Conservation (phyloP, 2,888 invertebrate genomes). For the Drosophila sordidapex region DNA sequence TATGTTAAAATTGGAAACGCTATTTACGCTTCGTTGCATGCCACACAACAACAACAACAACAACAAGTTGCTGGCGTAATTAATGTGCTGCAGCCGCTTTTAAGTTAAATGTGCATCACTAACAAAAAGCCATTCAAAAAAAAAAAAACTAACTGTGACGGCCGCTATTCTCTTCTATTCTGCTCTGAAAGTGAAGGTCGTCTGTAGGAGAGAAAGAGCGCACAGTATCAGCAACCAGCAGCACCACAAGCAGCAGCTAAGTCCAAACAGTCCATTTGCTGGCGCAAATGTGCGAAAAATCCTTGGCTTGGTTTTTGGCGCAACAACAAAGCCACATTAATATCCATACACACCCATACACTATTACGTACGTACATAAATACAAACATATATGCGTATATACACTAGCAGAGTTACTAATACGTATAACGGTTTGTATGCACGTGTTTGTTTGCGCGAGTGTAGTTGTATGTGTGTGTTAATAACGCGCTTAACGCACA, state of each 20-base stretch:
- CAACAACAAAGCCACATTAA: conserved; percentile 71
- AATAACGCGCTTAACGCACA: conserved; percentile 72
- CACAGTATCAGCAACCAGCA: conserved; percentile 44
- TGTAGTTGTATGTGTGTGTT: conserved; percentile 24
- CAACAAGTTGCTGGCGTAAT: conserved; percentile 64
- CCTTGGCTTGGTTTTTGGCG: conserved; percentile 78
- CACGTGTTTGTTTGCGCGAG: conserved; percentile 27
- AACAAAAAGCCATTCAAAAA: conserved; percentile 51
- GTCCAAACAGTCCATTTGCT: conserved; percentile 63
- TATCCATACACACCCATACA: conserved; percentile 17
- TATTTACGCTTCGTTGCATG: conserved; percentile 36
- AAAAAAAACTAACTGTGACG: conserved; percentile 47
- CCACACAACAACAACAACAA: conserved; percentile 25
- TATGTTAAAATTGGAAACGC: conserved; percentile 38
- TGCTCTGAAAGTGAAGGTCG: conserved; percentile 74
- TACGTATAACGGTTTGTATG: conserved; percentile 23
- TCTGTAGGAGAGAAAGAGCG: conserved; percentile 74
- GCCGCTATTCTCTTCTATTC: conserved; percentile 31
- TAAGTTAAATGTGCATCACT: conserved; percentile 41
- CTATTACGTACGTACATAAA: conserved; percentile 17
- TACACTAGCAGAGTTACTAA: conserved; percentile 24
- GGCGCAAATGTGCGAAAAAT: conserved; percentile 74
- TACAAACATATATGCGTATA: conserved; percentile 6
- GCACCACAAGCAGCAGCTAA: conserved; percentile 34
- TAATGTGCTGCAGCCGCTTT: conserved; percentile 48